phyloP scores from a whole-genome alignment of 1,140 invertebrate species.

The Lepidurus arcticus region DNA sequence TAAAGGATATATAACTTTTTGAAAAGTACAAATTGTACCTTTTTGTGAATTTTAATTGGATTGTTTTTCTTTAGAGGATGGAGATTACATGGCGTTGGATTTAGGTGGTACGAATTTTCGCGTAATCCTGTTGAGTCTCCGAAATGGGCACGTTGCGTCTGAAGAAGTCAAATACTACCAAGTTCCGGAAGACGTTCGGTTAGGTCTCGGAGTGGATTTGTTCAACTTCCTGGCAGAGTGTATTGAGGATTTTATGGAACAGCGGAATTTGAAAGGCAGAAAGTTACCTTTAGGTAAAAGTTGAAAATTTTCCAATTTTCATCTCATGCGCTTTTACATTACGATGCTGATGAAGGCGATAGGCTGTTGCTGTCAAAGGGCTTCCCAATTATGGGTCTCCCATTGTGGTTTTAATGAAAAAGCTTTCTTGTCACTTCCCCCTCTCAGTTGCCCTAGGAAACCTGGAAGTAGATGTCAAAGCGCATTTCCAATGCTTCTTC shows the following conservation, averaged over 20 bases:
- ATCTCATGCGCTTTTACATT: neutral
- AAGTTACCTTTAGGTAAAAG: conserved; percentile 56
- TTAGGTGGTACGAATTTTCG: conserved; percentile 76
- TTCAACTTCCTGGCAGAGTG: conserved; percentile 73
- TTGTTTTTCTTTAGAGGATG: conserved; percentile 52
- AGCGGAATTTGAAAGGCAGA: conserved; percentile 49
- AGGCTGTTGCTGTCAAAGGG: neutral
- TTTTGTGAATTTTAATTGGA: neutral
- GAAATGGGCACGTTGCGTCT: conserved; percentile 47
- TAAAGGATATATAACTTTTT: neutral
- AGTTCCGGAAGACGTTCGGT: conserved; percentile 53
- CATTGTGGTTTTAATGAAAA: neutral
- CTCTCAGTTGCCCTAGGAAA: neutral
- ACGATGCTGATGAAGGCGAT: conserved; percentile 9
- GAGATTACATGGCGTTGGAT: conserved; percentile 67
- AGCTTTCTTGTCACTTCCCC: conserved; percentile 17
- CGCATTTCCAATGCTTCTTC: conserved; percentile 23
- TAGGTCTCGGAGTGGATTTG: conserved; percentile 53
- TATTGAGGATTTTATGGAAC: conserved; percentile 62
- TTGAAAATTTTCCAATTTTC: neutral
- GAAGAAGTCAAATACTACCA: conserved; percentile 52
- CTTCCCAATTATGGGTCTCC: neutral
- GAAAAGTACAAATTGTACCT: neutral
- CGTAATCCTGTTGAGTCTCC: conserved; percentile 58
- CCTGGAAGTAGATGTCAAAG: neutral